Percentiles rank a stretch among this genome's conserved stretches.
Evolutionary conservation across 2,888 invertebrate species (phyloP).

Genomic region (Apamea crenata): DNA sequence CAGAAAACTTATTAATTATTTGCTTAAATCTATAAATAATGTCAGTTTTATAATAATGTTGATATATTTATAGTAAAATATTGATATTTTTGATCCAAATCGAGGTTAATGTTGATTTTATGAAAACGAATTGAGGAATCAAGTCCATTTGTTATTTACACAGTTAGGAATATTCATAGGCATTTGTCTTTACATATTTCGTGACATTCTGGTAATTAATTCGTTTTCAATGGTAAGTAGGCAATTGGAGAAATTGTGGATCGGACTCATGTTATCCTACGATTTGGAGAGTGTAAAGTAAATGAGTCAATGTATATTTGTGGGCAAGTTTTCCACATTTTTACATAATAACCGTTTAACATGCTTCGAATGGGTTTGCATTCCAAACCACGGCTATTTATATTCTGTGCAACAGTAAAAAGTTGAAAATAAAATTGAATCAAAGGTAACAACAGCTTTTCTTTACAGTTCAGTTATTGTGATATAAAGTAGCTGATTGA

Average conservation of each 20-base stretch:
- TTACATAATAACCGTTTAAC: conserved; percentile 8
- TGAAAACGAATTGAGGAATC: conserved; percentile 50
- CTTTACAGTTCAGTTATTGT: not conserved
- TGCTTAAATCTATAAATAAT: conserved; percentile 58
- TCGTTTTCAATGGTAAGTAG: conserved; percentile 58
- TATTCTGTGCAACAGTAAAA: not conserved
- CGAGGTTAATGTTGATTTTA: conserved; percentile 66
- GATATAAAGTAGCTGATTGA: no score
- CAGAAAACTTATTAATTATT: conserved; percentile 62
- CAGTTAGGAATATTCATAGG: conserved; percentile 56
- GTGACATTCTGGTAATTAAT: conserved; percentile 54
- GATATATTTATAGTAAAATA: conserved; percentile 64
- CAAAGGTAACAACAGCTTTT: not conserved
- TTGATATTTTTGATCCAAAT: conserved; percentile 58
- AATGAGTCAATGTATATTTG: conserved; percentile 2
- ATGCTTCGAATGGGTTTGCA: not conserved
- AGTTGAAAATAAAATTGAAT: not conserved
- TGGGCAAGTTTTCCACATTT: conserved; percentile 16
- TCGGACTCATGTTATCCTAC: conserved; percentile 21
- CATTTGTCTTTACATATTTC: conserved; percentile 49
- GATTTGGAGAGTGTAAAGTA: conserved; percentile 15
- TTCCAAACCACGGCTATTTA: not conserved
- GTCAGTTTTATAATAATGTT: conserved; percentile 62
- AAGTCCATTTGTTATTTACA: conserved; percentile 53
- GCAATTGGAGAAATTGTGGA: conserved; percentile 40